Base-by-base conservation (phyloP, 2,888 invertebrate genomes). In the Acrobasis consociella region DNA sequence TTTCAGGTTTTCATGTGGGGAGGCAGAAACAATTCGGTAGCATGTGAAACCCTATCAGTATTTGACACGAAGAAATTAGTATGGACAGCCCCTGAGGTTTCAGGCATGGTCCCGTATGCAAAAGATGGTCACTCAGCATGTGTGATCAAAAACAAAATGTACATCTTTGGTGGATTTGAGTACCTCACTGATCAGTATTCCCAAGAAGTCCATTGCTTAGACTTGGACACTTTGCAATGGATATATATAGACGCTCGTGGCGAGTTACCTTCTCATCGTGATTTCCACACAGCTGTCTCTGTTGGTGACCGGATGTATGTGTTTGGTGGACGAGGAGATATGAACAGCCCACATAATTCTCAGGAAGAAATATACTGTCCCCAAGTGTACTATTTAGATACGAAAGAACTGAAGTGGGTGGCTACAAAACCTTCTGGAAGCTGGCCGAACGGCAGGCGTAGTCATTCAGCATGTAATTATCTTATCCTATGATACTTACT, bases 61-160 rank as follows among this genome's bases (percentile, higher is more conserved):
- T 98, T 97, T 81, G 95, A 98, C 84, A 95, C 96, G 10, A 94
- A 93, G 72, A 94, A 92, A 62, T 87, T 94, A 46, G 93, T 93
- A 74, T 97, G 97, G 96, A 94, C 93, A 16, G 93, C 93, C 1
- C 96, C 95, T 10, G 68, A 82, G 52, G 95, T 95, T 0, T 88
- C 91, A 1, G 98, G 98, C 0, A 89, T 89, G 58, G 88, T 95
- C 38, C 98, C 98, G 0, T 95, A 95, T 64, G 96, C 97, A 0
- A 94, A 98, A 73, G 98, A 99, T 87, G 99, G 98, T 0, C 98
- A 99, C 83, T 96, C 97, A 0, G 97, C 98, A 1, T 97, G 97
- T 80, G 90, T 97, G 0, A 95, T 97, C 71, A 93, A 93, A 62
- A 94, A 96, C 74, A 94, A 93, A 75, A 98, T 98, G 97, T 97